A percentile compares a stretch with the other conserved stretches of the same genome.
These are phyloP conservation scores for Zoroaster sp. DNA, from an alignment of 53 echinoderm and acorn worm species.

Conservation along the genomic window DNA sequence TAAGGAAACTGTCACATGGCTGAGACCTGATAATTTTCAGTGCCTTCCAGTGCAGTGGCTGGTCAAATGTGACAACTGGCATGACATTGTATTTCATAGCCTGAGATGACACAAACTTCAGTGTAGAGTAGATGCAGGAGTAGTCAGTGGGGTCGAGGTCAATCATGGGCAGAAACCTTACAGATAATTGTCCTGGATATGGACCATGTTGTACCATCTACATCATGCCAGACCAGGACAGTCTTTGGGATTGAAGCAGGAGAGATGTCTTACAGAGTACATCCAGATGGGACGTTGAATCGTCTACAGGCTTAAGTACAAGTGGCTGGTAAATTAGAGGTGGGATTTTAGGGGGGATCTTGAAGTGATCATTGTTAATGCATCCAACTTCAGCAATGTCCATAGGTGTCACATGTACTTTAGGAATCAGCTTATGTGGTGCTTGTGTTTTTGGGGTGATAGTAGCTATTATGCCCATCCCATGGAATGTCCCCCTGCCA, in stretches of 20 bases:
- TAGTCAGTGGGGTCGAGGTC: conserved; percentile 55
- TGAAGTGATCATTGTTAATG: background rate
- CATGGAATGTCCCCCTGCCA: conserved; percentile 73
- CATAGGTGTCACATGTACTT: conserved; percentile 24
- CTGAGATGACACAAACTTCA: conserved; percentile 12
- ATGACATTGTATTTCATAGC: background rate
- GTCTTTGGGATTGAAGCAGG: background rate
- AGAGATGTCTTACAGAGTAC: conserved; percentile 46
- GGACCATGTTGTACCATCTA: background rate
- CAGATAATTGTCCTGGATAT: conserved; percentile 60
- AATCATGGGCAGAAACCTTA: conserved; percentile 61
- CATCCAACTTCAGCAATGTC: conserved; percentile 45
- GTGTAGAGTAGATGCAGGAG: conserved; percentile 47
- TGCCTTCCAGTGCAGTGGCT: conserved; percentile 68
- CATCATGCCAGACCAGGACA: conserved; percentile 48
- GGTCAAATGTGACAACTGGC: conserved; percentile 64
- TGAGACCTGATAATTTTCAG: conserved; percentile 7
- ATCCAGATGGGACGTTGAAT: conserved; percentile 50
- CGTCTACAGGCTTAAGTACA: background rate
- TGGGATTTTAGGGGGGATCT: background rate
- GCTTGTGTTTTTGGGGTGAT: conserved; percentile 65
- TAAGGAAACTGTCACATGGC: background rate
- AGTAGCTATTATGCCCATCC: conserved; percentile 73
- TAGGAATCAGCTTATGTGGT: conserved; percentile 62
- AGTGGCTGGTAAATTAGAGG: conserved; percentile 28